A percentile compares a stretch with the other conserved stretches of the same genome.
These are phyloP conservation scores for Aleiodes leptofemur DNA, from an alignment of 2,888 invertebrate species.

Conservation along the genomic window DNA sequence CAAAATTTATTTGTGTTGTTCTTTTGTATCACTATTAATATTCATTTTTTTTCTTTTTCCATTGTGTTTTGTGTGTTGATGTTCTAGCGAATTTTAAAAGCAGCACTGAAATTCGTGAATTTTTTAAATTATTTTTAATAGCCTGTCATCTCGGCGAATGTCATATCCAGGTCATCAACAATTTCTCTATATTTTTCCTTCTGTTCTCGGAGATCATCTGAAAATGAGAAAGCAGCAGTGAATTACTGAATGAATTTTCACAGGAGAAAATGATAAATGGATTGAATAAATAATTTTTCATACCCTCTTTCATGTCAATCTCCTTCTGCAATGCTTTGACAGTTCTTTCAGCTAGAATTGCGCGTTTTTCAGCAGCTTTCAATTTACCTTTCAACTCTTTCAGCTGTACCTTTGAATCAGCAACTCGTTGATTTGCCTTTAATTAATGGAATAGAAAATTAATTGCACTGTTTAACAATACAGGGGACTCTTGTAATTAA, in stretches of 20 bases:
- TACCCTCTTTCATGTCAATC: conserved; percentile 73
- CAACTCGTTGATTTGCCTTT: conserved; percentile 73
- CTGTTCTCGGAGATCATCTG: conserved; percentile 80
- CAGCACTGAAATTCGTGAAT: conserved; percentile 4
- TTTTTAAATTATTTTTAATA: conserved; percentile 75
- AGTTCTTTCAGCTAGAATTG: conserved; percentile 69
- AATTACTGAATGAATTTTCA: conserved; percentile 2
- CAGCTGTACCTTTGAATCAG: conserved; percentile 71
- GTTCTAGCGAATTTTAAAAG: conserved; percentile 27
- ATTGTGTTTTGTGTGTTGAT: conserved; percentile 12
- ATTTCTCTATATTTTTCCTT: conserved; percentile 88
- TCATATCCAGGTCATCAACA: conserved; percentile 86
- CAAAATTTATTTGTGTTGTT: conserved; percentile 36
- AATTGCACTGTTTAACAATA: not conserved
- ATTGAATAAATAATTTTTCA: not conserved
- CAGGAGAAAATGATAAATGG: not conserved
- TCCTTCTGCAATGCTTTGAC: conserved; percentile 70
- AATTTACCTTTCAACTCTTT: conserved; percentile 68
- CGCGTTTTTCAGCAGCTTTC: conserved; percentile 72
- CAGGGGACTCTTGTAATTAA: too few relatives aligned
- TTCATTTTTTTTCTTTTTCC: conserved; percentile 18
- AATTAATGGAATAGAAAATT: not conserved
- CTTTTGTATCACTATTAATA: conserved; percentile 12
- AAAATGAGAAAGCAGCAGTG: conserved; percentile 19
- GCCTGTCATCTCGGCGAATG: conserved; percentile 85